A percentile compares a stretch with the other conserved stretches of the same genome.
Evolutionary conservation across 2,113 vertebrate species (phyloP).

Genomic region (Anthoscopus minutus): DNA sequence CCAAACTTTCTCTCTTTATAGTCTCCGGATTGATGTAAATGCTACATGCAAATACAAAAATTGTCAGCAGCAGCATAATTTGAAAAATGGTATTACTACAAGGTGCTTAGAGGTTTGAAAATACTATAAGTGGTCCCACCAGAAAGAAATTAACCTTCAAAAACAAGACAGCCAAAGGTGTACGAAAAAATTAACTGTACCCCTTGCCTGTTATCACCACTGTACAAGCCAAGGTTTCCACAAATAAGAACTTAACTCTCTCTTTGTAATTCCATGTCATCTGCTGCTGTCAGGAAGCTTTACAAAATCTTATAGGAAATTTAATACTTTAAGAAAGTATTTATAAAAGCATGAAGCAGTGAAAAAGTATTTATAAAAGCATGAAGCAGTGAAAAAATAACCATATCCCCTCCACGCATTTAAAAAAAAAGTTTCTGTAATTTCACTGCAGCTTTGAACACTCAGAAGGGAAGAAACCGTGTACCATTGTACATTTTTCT

Average conservation of each 20-base stretch:
- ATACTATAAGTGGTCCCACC: background rate
- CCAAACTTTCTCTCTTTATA: background rate
- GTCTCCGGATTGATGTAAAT: background rate
- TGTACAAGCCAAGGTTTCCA: background rate
- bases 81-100: conserved; percentile 9
- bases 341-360: background rate
- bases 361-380: background rate
- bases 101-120: background rate
- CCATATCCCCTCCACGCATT: background rate
- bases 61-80: background rate
- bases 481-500: background rate
- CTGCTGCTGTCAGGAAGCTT: background rate
- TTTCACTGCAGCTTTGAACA: background rate
- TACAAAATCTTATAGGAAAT: background rate
- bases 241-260: background rate
- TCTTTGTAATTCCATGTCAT: background rate
- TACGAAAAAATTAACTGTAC: background rate
- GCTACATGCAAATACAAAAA: background rate
- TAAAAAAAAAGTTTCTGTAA: background rate
- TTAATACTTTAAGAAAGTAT: background rate
- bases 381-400: background rate
- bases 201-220: background rate
- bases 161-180: background rate
- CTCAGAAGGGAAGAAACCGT: background rate
- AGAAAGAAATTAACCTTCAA: background rate